Percentiles rank a stretch among this genome's conserved stretches.
phyloP scores from a whole-genome alignment of 2,888 invertebrate genomes.

The Machimus rusticus region DNA sequence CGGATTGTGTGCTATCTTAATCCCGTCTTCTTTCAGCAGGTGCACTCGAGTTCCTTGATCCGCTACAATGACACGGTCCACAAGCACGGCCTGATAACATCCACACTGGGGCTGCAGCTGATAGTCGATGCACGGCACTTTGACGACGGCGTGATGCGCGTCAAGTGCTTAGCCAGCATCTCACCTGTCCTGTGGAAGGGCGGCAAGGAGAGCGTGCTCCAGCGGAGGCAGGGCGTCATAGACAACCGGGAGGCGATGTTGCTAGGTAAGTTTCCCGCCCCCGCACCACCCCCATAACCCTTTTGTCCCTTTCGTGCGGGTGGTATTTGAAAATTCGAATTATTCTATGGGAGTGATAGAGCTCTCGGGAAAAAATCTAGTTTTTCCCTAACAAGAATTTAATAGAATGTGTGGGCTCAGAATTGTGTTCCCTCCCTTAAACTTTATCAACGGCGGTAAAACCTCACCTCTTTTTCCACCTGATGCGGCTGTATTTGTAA shows the following conservation, averaged over 20 bases:
- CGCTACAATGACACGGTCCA: slow-evolving; percentile 67
- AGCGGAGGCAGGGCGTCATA: slow-evolving; percentile 66
- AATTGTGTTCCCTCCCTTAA: background rate
- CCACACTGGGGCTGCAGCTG: slow-evolving; percentile 67
- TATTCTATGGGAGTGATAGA: background rate
- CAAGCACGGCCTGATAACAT: slow-evolving; percentile 68
- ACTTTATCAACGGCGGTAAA: background rate
- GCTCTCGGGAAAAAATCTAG: background rate
- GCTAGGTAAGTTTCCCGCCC: slow-evolving; percentile 67
- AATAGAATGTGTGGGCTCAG: background rate
- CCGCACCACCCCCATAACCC: background rate
- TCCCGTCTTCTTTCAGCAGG: slow-evolving; percentile 61
- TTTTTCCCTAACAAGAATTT: background rate
- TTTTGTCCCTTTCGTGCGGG: background rate
- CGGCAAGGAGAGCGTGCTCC: slow-evolving; percentile 68
- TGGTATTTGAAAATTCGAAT: background rate
- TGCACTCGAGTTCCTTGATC: slow-evolving; percentile 64
- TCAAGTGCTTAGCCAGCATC: slow-evolving; percentile 70
- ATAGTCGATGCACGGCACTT: slow-evolving; percentile 67
- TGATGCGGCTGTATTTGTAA: background rate
- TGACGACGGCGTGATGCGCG: slow-evolving; percentile 68
- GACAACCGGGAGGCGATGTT: slow-evolving; percentile 70
- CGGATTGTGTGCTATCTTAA: background rate
- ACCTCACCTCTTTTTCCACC: background rate
- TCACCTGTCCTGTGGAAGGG: slow-evolving; percentile 69